phyloP scores from a whole-genome alignment of 2,113 vertebrate genomes.

The Prolemur simus region DNA sequence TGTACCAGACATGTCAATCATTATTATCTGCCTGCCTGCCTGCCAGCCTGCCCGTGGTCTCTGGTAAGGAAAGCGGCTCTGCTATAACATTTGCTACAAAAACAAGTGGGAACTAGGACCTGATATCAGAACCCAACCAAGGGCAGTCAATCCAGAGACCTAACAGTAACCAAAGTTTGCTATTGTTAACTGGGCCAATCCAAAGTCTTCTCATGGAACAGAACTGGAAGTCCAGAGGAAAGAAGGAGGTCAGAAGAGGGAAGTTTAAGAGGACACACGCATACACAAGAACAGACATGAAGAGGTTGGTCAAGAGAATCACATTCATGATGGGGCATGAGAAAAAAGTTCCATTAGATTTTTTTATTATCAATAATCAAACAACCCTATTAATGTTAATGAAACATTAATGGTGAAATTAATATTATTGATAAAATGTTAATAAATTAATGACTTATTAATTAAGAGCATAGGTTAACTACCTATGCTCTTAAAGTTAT shows the following conservation, averaged over 20 bases:
- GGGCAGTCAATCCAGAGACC: neutral
- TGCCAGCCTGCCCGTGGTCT: neutral
- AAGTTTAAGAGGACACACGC: neutral
- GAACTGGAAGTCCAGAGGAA: neutral
- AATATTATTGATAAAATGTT: neutral
- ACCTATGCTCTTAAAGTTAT: neutral
- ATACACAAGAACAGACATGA: accelerated
- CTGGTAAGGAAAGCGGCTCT: neutral
- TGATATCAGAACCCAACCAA: neutral
- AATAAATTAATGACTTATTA: neutral
- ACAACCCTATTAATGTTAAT: neutral
- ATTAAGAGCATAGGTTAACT: neutral
- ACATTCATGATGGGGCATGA: neutral
- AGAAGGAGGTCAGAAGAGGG: neutral
- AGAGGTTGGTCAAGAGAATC: neutral
- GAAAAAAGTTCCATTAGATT: neutral
- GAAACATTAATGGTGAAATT: neutral
- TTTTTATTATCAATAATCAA: neutral
- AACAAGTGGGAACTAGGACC: neutral
- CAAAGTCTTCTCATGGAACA: neutral
- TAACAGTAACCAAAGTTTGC: neutral
- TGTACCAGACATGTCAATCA: neutral
- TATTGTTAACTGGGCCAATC: neutral
- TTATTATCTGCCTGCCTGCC: neutral
- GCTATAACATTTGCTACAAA: neutral